Base-by-base conservation (phyloP, 2,888 invertebrate genomes). In the Lottia scabra region DNA sequence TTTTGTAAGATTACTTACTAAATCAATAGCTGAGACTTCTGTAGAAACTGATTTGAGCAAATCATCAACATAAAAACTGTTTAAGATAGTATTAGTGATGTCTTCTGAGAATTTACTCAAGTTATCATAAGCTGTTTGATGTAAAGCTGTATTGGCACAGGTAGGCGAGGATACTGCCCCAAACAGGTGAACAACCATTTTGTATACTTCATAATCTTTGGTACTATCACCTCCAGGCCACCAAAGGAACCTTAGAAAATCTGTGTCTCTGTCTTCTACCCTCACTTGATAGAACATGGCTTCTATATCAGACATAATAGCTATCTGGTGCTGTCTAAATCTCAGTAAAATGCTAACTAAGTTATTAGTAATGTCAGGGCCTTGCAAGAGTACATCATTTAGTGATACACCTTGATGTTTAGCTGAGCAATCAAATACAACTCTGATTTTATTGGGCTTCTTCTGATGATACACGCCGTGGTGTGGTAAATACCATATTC, bases 401-500 rank as follows among this genome's bases (percentile, higher is more conserved):
- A 78, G 38, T 12, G 73, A 75, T 0, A 65, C 70, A 16, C 68
- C 72, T 4, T 56, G 30, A 30, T 64, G 71, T 46, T 27, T 68
- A 16, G 75, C 78, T 5, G 77, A 71, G 65, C 76, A 76, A 63
- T 78, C 76, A 63, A 19, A 5, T n/a, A n/a, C n/a, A n/a, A n/a
- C n/a, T n/a, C n/a, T n/a, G n/a, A 70, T 8, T 23, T 78, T 76
- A 38, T 78, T 75, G 23, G 19, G n/a, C 43, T 78, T 77, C 45
- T 71, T 45, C 15, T 71, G 75, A 56, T 78, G 75, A 63, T 71
- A 78, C 13, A 74, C 73, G 13, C 74, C 75, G 63, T 70, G 72
- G n/a, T 70, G 69, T 44, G 74, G 76, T 1, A 79, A n/a, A 68
- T 79, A 79, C 76, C 78, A 78, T 19, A 46, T 67, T 5, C 48